phyloP scores from a whole-genome alignment of 2,797 vertebrate genomes.

The Caiman crocodilus region DNA sequence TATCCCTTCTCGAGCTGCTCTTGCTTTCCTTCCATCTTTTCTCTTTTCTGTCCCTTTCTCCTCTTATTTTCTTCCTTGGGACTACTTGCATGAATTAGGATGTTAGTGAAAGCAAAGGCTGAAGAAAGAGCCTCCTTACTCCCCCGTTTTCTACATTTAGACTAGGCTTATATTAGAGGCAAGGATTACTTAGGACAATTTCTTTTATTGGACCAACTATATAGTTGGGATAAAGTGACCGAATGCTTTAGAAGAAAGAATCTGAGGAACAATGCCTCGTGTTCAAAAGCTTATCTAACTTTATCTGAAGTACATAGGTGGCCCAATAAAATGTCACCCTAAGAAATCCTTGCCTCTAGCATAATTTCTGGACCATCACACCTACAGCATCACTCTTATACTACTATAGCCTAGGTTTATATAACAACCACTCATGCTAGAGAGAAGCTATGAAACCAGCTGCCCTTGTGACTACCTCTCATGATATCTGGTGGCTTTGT shows the following conservation, averaged over 20 bases:
- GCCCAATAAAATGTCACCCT: too few relatives aligned
- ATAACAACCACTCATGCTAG: constrained; percentile 27
- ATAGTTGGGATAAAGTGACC: too few relatives aligned
- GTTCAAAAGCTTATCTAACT: too few relatives aligned
- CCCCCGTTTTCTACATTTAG: not conserved
- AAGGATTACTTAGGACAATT: too few relatives aligned
- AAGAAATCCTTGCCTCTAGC: too few relatives aligned
- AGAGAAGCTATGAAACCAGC: constrained; percentile 51
- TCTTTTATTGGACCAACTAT: too few relatives aligned
- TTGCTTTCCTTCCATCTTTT: not conserved
- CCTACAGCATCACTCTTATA: too few relatives aligned
- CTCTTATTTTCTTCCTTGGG: not conserved
- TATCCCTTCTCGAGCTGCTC: not conserved
- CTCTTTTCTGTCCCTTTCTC: not conserved
- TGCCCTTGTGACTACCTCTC: constrained; percentile 44
- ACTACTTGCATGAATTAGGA: not conserved
- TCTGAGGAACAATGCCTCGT: too few relatives aligned
- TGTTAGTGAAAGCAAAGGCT: not conserved
- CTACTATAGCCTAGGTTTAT: constrained; percentile 9
- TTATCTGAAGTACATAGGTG: too few relatives aligned
- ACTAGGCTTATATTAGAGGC: constrained; percentile 4
- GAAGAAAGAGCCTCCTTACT: constrained; percentile 36
- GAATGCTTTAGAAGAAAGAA: too few relatives aligned
- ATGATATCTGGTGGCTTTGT: constrained; percentile 57
- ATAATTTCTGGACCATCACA: too few relatives aligned